Conservation (phyloP, 2,113 vertebrate genomes). For the Gracilinanus agilis region DNA sequence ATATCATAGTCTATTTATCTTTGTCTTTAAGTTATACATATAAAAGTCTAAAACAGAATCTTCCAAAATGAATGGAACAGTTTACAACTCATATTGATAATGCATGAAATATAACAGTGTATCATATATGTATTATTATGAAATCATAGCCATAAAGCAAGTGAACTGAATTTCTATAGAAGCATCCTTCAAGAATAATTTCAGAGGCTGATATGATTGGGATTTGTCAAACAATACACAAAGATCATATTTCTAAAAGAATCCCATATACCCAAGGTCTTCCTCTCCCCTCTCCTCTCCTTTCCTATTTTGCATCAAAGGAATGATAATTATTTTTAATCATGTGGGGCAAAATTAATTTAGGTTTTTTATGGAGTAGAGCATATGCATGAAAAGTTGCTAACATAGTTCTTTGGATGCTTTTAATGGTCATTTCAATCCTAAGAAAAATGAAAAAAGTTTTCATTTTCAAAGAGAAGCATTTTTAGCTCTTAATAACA, state of each 20-base stretch:
- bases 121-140: not conserved
- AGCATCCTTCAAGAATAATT: not conserved
- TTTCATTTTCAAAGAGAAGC: constrained; percentile 49
- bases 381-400: constrained; percentile 34
- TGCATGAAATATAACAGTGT: not conserved
- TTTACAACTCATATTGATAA: not conserved
- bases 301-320: constrained; percentile 26
- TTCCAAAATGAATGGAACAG: not conserved
- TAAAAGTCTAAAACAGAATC: constrained; percentile 12
- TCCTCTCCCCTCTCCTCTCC: not conserved
- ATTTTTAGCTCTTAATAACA: constrained; percentile 35
- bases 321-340: constrained; percentile 46
- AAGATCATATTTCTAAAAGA: constrained; percentile 23
- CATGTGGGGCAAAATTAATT: constrained; percentile 15
- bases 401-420: constrained; percentile 38
- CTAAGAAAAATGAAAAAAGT: constrained; percentile 50
- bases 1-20: not conserved
- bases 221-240: constrained; percentile 20
- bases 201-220: not conserved
- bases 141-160: not conserved
- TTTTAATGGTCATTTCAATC: constrained; percentile 55
- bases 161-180: not conserved
- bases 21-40: constrained; percentile 23
- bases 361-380: constrained; percentile 19
- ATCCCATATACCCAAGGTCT: not conserved